Percentiles rank a stretch among this genome's conserved stretches.
Conservation (phyloP, 2,888 invertebrate species). For the Pocota personata region DNA sequence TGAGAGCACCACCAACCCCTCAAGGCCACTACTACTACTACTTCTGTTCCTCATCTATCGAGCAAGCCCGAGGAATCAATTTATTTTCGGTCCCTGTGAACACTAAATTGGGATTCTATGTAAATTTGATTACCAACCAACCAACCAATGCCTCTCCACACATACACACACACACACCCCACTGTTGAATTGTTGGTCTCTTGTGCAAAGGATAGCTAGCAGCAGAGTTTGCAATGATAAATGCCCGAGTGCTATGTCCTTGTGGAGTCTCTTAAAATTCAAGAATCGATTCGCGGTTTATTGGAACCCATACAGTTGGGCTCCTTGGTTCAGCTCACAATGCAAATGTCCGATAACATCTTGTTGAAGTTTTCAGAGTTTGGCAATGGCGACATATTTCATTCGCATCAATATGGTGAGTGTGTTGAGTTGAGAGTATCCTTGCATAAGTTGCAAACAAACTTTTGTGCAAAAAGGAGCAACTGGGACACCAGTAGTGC, state of each 20-base stretch:
- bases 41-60: not conserved
- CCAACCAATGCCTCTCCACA: not conserved
- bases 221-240: slow-evolving; percentile 52
- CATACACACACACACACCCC: not conserved
- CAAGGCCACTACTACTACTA: not conserved
- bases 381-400: slow-evolving; percentile 60
- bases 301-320: slow-evolving; percentile 24
- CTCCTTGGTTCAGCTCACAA: slow-evolving; percentile 21
- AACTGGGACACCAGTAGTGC: not conserved
- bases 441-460: slow-evolving; percentile 50
- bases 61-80: slow-evolving; percentile 62
- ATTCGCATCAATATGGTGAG: slow-evolving; percentile 54
- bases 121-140: slow-evolving; percentile 73
- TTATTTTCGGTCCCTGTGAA: slow-evolving; percentile 70
- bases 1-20: slow-evolving; percentile 10
- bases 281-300: slow-evolving; percentile 71
- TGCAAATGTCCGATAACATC: slow-evolving; percentile 70
- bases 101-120: slow-evolving; percentile 74
- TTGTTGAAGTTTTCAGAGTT: slow-evolving; percentile 51
- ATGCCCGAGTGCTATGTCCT: slow-evolving; percentile 44
- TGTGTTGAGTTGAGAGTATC: slow-evolving; percentile 8
- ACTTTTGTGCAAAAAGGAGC: slow-evolving; percentile 10
- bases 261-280: slow-evolving; percentile 67
- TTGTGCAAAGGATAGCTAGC: slow-evolving; percentile 18
- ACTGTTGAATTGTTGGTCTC: slow-evolving; percentile 42